These are phyloP conservation scores for Poeciliopsis presidionis DNA, from an alignment of 2,797 vertebrate genomes.

Conservation along the genomic window DNA sequence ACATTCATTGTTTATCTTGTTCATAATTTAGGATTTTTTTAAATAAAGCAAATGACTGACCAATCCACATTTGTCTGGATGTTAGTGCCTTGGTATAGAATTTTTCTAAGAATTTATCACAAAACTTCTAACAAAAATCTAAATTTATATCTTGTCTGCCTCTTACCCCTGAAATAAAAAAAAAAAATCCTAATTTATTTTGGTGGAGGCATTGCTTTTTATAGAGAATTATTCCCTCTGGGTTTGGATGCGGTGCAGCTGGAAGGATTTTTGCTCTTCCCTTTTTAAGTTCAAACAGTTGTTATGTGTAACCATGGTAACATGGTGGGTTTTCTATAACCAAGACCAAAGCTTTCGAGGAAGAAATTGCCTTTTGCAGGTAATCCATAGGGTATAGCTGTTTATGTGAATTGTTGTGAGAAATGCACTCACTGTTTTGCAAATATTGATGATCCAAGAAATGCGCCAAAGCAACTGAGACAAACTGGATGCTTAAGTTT, in stretches of 20 bases:
- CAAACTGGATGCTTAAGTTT: not conserved
- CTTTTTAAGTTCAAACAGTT: not conserved
- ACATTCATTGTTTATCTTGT: not conserved
- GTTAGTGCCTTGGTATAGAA: not conserved
- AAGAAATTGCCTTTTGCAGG: no score
- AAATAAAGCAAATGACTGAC: not conserved
- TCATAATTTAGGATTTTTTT: not conserved
- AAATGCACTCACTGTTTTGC: no score
- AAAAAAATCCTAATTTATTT: not conserved
- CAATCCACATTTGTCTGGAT: not conserved
- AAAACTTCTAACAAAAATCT: not conserved
- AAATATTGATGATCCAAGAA: no score
- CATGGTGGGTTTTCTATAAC: not conserved
- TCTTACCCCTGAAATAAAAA: not conserved
- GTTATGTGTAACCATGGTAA: not conserved
- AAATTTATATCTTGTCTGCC: not conserved
- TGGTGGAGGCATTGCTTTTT: not conserved
- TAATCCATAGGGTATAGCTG: not conserved
- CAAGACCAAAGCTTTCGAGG: no score
- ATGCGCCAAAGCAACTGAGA: not conserved
- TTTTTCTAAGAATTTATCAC: not conserved
- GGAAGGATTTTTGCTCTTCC: not conserved
- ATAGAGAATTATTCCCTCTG: not conserved
- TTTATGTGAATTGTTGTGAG: not conserved
- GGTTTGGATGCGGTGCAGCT: not conserved